Base-by-base conservation (phyloP, 2,113 vertebrate genomes). In the Nannobrachium achirus region DNA sequence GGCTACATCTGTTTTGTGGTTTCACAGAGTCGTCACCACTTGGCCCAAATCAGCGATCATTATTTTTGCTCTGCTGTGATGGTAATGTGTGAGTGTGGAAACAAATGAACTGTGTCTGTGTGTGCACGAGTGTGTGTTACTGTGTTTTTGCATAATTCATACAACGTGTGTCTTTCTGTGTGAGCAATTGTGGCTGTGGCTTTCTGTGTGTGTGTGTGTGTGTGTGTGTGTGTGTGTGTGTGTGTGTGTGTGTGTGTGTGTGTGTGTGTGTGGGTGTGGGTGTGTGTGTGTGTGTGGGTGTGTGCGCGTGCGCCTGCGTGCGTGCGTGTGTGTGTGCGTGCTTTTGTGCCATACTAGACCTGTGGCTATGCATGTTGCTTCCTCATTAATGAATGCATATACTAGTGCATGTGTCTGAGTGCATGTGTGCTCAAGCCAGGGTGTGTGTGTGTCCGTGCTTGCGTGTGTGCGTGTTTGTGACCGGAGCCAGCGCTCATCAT, bases 1-100 rank as follows among this genome's bases (percentile, higher is more conserved):
- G 16, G 16, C 3, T n/a, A 19, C 33, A 16, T 63, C 10, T 75
- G 68, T 75, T 78, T 84, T 19, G 63, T 20, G 49, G 64, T 56
- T 72, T 51, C 61, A 49, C n/a, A 46, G 66, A 60, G 49, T 62
- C 6, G 11, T 73, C 76, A 78, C 57, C 56, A n/a, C 10, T 20
- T 60, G 64, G 51, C 59, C 44, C 14, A 46, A 25, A 18, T n/a
- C 70, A 8, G 6, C 55, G 39, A 15, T 58, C 48, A 18, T 63
- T 50, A 15, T 25, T 18, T 56, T 40, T 49, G 20, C 13, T 56
- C 25, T 33, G 49, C 14, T 15, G 10, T 45, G 65, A 56, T 39
- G 20, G 18, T 15, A 11, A 56, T 63, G 14, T 25, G 25, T 73
- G 25, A 33, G 56, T 19, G 38, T 45, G 62, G 60, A n/a, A 39